Evolutionary conservation across 2,113 vertebrate species (phyloP), one percentile per base, ranked within the genome.

Genomic region (Oceanites oceanicus): DNA sequence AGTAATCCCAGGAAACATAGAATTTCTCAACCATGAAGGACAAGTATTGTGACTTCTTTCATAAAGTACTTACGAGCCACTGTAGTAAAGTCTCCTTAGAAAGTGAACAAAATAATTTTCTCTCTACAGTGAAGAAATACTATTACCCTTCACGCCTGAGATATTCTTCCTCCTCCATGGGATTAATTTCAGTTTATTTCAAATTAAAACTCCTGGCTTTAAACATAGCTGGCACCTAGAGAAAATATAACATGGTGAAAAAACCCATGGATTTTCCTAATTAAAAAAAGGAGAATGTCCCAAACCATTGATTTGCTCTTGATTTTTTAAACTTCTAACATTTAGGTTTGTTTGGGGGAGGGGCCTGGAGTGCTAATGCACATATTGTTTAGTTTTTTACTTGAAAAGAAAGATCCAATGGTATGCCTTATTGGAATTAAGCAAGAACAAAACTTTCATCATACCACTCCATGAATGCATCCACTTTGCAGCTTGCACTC

Each of bases 181-280:
- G 59, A 95, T 97, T 96, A 90, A 96, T 96, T 95, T 93, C 82
- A 88, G 61, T 88, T 62, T 88, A 92, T 87, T 95, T 94, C 68
- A 96, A 81, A 92, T 96, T 93, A 93, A 82, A 94, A 90, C 40
- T 71, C 52, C 32, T 81, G 36, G 49, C 45, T 94, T 95, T 88
- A 95, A 94, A 96, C 47, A 89, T 29, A 86, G 50, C 25, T 89
- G 68, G 56, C 70, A 93, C 71, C 34, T 56, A 88, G 17, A 82
- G 29, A 92, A 96, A 95, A 91, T 29, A 29, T 94, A 68, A 56
- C 47, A 50, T 4, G 5, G 49, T 40, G 16, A 18, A 4, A 77
- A 63, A 73, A 56, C 5, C 6, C 25, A 27, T 6, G 27, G 15
- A n/a, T 92, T 91, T 86, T 92, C 38, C 55, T 77, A 73, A 82